Percentiles rank a stretch among this genome's conserved stretches.
Conservation (phyloP, 2,113 vertebrate genomes). For the Cheilinus undulatus region DNA sequence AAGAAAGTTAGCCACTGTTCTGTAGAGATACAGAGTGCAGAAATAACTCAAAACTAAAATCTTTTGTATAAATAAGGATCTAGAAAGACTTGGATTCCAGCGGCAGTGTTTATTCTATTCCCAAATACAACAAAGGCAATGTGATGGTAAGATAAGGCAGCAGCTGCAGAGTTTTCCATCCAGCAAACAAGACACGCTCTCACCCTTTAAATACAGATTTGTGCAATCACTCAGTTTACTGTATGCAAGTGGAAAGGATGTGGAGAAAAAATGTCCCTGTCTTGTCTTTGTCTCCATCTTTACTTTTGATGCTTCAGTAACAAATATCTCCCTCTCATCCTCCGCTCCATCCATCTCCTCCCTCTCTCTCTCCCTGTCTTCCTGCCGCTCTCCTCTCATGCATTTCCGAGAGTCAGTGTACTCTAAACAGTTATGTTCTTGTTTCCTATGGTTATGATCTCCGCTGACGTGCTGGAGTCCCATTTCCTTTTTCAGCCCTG, state of each 20-base stretch:
- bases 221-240: conserved; percentile 45
- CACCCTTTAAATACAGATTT: conserved; percentile 52
- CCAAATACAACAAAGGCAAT: conserved; percentile 45
- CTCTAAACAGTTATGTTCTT: conserved; percentile 79
- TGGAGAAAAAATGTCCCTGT: conserved; percentile 23
- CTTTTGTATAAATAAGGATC: conserved; percentile 7
- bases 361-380: conserved; percentile 36
- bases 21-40: neutral
- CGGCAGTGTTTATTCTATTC: conserved; percentile 51
- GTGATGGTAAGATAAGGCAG: conserved; percentile 57
- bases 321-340: conserved; percentile 44
- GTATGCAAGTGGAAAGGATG: conserved; percentile 36
- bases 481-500: conserved; percentile 76
- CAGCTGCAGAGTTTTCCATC: conserved; percentile 53
- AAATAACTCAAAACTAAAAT: conserved; percentile 1
- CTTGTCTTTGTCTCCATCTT: conserved; percentile 57
- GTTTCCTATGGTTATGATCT: conserved; percentile 78
- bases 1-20: too few species aligned
- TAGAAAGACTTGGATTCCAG: neutral
- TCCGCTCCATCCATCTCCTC: conserved; percentile 21
- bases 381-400: conserved; percentile 58
- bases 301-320: conserved; percentile 48
- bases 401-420: conserved; percentile 71
- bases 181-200: conserved; percentile 41
- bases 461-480: conserved; percentile 69